Percentiles rank a stretch among this genome's conserved stretches.
Evolutionary conservation across 2,113 vertebrate species (phyloP).

Genomic region (Onychostoma macrolepis): DNA sequence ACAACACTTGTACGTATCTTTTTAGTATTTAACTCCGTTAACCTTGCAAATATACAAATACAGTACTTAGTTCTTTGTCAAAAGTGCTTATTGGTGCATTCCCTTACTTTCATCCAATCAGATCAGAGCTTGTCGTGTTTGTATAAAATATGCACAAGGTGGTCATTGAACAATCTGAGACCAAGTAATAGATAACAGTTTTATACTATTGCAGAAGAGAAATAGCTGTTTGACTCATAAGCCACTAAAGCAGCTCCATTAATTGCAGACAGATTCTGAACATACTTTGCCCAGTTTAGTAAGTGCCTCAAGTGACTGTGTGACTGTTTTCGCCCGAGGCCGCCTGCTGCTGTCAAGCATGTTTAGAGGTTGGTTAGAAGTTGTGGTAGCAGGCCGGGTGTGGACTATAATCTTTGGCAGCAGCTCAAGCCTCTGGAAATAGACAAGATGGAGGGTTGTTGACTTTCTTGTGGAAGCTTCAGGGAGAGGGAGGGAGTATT

Average conservation of each 20-base stretch:
- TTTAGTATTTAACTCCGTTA: not conserved
- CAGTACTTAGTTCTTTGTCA: not conserved
- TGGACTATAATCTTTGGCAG: slow-evolving; percentile 46
- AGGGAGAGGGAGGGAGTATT: not conserved
- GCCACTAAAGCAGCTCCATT: not conserved
- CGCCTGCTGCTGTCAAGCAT: slow-evolving; percentile 20
- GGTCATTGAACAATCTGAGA: not conserved
- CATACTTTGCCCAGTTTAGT: slow-evolving; percentile 11
- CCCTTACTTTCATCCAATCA: not conserved
- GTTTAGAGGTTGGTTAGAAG: slow-evolving; percentile 3
- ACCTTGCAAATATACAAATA: not conserved
- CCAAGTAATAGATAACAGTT: not conserved
- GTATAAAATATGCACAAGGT: not conserved
- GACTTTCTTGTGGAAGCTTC: slow-evolving; percentile 32
- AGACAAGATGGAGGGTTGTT: slow-evolving; percentile 35
- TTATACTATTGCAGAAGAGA: not conserved
- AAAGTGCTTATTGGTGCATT: not conserved
- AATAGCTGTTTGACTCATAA: not conserved
- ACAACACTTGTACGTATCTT: not conserved
- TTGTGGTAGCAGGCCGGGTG: slow-evolving; percentile 23
- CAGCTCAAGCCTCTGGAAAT: slow-evolving; percentile 28
- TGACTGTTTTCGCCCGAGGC: not conserved
- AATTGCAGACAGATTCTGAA: not conserved
- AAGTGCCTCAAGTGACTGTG: not conserved
- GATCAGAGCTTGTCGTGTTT: not conserved